These are phyloP conservation scores for Helicolenus hilgendorfi DNA, from an alignment of 2,797 vertebrate species.

Conservation along the genomic window DNA sequence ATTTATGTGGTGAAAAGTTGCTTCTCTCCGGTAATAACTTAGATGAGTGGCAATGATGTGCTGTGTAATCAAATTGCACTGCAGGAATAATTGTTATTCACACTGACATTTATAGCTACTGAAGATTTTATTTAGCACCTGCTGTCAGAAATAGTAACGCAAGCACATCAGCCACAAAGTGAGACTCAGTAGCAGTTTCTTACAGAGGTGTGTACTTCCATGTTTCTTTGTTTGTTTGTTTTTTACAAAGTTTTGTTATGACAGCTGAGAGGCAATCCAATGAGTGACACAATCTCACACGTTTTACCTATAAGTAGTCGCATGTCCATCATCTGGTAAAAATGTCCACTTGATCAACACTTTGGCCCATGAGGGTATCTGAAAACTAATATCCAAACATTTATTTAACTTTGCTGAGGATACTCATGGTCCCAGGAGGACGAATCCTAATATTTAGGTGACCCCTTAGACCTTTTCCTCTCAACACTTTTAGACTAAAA, in stretches of 20 bases:
- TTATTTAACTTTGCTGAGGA: background rate
- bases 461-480: background rate
- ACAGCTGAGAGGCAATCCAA: background rate
- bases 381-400: background rate
- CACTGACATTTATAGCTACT: conserved; percentile 41
- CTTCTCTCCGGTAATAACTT: conserved; percentile 43
- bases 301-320: background rate
- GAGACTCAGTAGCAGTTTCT: background rate
- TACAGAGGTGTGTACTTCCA: background rate
- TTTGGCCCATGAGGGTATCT: background rate
- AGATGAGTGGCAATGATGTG: conserved; percentile 38
- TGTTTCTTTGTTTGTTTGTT: background rate
- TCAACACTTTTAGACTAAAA: background rate
- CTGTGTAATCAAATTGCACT: conserved; percentile 47
- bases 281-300: background rate
- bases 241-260: background rate
- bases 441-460: background rate
- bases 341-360: background rate
- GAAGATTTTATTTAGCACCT: conserved; percentile 41
- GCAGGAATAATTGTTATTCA: conserved; percentile 44
- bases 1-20: conserved; percentile 38
- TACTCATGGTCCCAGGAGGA: background rate
- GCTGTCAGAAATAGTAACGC: background rate
- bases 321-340: background rate
- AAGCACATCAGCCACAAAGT: background rate